phyloP scores from a whole-genome alignment of 2,888 invertebrate genomes.

The Plebejus melissa region DNA sequence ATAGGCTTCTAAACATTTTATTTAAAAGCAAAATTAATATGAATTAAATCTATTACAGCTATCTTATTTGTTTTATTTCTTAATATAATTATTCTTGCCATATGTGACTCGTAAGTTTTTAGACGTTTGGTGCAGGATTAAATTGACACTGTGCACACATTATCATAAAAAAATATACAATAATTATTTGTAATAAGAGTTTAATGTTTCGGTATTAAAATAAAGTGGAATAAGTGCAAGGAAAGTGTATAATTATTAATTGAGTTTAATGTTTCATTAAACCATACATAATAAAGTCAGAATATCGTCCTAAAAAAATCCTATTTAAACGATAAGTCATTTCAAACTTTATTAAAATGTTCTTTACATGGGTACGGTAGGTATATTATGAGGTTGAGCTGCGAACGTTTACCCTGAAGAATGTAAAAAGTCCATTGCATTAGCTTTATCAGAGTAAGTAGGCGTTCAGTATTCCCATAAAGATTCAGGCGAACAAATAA shows the following conservation, averaged over 20 bases:
- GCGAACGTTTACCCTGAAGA: slow-evolving; percentile 1
- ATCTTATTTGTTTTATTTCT: slow-evolving; percentile 41
- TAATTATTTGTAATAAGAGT: too few species aligned
- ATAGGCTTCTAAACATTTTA: slow-evolving; percentile 68
- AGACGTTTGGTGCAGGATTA: too few species aligned
- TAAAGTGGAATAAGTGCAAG: too few species aligned
- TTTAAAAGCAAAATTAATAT: slow-evolving; percentile 68
- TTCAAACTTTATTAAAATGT: background rate
- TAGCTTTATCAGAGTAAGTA: slow-evolving; percentile 13
- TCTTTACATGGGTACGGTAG: background rate
- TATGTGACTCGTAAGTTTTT: too few species aligned
- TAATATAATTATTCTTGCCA: too few species aligned
- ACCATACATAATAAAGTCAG: too few species aligned
- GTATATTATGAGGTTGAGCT: background rate
- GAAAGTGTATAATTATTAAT: too few species aligned
- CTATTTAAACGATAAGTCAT: background rate
- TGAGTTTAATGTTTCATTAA: too few species aligned
- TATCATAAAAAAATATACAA: too few species aligned
- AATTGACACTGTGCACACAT: too few species aligned
- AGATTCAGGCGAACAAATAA: slow-evolving; percentile 22
- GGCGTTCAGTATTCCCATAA: background rate
- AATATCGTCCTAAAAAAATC: too few species aligned
- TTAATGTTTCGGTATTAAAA: too few species aligned
- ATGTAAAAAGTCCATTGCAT: slow-evolving; percentile 2
- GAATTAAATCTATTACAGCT: slow-evolving; percentile 66